These are phyloP conservation scores for Passer domesticus DNA, from an alignment of 2,113 vertebrate genomes.

Conservation along the genomic window DNA sequence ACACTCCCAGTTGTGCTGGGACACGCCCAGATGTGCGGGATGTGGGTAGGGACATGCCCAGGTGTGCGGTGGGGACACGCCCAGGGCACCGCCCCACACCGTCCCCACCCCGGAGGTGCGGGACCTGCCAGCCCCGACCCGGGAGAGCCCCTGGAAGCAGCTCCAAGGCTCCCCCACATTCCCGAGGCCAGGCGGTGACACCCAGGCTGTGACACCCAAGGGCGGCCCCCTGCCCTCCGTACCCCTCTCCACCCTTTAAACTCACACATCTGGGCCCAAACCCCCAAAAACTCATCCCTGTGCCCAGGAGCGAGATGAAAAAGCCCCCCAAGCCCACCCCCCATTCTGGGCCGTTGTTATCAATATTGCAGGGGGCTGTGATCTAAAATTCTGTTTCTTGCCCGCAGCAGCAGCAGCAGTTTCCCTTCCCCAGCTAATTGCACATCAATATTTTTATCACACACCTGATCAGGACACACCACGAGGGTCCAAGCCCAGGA, in stretches of 20 bases:
- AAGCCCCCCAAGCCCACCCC: background rate
- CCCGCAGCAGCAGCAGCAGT: background rate
- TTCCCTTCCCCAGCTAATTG: background rate
- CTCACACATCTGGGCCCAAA: no score
- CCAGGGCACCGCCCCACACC: no score
- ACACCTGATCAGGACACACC: background rate
- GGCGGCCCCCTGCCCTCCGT: no score
- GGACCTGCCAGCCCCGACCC: background rate
- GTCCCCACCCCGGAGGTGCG: fast-evolving
- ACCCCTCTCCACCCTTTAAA: no score
- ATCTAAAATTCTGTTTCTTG: background rate
- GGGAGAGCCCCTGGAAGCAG: background rate
- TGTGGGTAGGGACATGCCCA: no score
- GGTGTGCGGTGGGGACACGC: background rate
- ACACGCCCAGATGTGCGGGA: no score
- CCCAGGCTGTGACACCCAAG: no score
- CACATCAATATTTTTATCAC: background rate
- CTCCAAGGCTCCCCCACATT: background rate
- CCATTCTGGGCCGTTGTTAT: fast-evolving
- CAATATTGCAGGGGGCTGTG: background rate
- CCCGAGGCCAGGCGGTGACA: background rate
- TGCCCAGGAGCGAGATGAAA: fast-evolving
- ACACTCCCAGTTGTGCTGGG: no score
- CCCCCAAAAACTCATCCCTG: fast-evolving
- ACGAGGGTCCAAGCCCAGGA: background rate